phyloP scores from a whole-genome alignment of 2,113 vertebrate genomes.

The Psittacara wagleri region DNA sequence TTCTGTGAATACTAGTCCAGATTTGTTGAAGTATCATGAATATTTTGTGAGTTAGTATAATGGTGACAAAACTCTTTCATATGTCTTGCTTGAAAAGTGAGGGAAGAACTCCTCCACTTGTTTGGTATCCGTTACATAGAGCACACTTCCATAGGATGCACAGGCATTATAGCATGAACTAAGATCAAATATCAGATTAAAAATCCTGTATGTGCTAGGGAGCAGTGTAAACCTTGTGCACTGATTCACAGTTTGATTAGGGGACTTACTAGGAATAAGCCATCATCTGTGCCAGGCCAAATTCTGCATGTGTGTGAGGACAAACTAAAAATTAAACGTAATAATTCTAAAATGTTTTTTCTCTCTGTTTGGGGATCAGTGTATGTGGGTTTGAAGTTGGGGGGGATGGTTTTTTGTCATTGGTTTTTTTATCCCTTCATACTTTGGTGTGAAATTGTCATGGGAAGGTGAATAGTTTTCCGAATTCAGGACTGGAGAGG shows the following conservation, averaged over 20 bases:
- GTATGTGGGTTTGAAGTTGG: background rate
- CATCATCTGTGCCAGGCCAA: background rate
- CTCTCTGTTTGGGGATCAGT: background rate
- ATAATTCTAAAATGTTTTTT: background rate
- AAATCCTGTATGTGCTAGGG: background rate
- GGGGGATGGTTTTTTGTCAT: rapidly evolving
- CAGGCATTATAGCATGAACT: background rate
- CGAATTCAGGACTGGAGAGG: background rate
- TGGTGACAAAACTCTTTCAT: background rate
- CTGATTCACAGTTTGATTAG: background rate
- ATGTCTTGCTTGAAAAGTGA: background rate
- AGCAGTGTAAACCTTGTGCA: background rate
- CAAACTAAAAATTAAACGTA: background rate
- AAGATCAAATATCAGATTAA: background rate
- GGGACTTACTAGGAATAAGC: background rate
- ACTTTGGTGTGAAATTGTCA: background rate
- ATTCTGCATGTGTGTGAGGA: background rate
- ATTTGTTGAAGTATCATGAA: background rate
- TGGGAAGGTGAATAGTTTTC: background rate
- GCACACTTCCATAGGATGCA: background rate
- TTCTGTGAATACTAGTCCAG: background rate
- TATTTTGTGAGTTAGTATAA: background rate
- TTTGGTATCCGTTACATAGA: background rate
- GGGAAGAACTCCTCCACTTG: background rate
- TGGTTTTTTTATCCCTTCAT: background rate